Evolutionary conservation across 2,113 vertebrate genomes (phyloP).

Genomic region (Coracopsis vasa): DNA sequence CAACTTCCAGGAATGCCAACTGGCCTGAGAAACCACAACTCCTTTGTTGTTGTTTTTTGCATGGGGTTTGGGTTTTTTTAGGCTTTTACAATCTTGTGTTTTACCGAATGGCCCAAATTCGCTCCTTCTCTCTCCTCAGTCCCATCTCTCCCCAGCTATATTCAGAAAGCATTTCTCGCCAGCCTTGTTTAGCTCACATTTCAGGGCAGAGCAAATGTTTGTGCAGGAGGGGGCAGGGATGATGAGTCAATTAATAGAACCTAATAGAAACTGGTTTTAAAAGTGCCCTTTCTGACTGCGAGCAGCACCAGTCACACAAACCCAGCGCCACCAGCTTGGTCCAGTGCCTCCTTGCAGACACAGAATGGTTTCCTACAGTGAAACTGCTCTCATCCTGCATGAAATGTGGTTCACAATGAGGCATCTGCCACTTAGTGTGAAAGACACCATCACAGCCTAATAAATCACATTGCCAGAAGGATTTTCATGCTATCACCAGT

Average conservation of each 20-base stretch:
- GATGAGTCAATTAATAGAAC: slow-evolving; percentile 28
- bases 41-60: neutral
- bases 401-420: neutral
- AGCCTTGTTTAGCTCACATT: neutral
- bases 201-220: slow-evolving; percentile 24
- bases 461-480: neutral
- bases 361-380: neutral
- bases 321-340: neutral
- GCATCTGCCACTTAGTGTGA: neutral
- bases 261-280: neutral
- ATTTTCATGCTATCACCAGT: fast-evolving
- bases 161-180: neutral
- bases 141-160: neutral
- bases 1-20: slow-evolving; percentile 32
- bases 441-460: neutral
- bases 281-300: neutral
- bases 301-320: neutral
- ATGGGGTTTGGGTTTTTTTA: neutral
- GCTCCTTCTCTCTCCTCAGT: neutral
- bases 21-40: slow-evolving; percentile 4
- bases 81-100: neutral
- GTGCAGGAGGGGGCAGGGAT: neutral
- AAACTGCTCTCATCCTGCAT: neutral
- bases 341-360: neutral
- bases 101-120: neutral